Percentiles rank a stretch among this genome's conserved stretches.
Conservation (phyloP, 2,888 invertebrate genomes). For the Ethmia dodecea region DNA sequence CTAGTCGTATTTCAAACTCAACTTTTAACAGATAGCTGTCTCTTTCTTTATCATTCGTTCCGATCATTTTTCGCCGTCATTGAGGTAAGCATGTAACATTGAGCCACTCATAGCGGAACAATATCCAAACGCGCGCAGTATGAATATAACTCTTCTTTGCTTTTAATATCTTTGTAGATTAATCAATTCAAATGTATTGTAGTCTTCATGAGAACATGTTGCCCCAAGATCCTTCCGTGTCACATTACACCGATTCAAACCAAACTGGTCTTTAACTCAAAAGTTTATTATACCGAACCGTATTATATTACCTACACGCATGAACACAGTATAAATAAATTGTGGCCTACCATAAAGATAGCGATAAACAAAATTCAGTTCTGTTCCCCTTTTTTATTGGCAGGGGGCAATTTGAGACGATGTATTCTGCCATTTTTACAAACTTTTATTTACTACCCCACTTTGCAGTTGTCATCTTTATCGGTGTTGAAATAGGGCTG, state of each 20-base stretch:
- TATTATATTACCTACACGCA: conserved; percentile 70
- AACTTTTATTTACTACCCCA: conserved; percentile 22
- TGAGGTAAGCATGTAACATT: no score
- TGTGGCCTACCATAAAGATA: conserved; percentile 70
- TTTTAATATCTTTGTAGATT: no score
- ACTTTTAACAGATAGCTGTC: no score
- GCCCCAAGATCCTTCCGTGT: not conserved
- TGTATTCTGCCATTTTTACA: conserved; percentile 59
- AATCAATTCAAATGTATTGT: no score
- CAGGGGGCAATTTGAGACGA: conserved; percentile 73
- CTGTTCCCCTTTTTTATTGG: conserved; percentile 73
- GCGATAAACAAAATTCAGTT: conserved; percentile 74
- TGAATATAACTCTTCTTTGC: no score
- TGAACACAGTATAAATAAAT: conserved; percentile 69
- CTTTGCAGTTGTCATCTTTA: conserved; percentile 1
- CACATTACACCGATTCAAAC: conserved; percentile 19
- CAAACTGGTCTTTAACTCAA: conserved; percentile 47
- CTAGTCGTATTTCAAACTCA: no score
- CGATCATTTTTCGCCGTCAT: no score
- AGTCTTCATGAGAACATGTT: no score
- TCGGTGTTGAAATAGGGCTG: conserved; percentile 21
- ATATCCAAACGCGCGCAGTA: no score
- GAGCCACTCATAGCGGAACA: no score
- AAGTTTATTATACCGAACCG: conserved; percentile 55
- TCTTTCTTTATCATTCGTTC: no score